Evolutionary conservation across 2,113 vertebrate species (phyloP).

Genomic region (Cairina moschata): DNA sequence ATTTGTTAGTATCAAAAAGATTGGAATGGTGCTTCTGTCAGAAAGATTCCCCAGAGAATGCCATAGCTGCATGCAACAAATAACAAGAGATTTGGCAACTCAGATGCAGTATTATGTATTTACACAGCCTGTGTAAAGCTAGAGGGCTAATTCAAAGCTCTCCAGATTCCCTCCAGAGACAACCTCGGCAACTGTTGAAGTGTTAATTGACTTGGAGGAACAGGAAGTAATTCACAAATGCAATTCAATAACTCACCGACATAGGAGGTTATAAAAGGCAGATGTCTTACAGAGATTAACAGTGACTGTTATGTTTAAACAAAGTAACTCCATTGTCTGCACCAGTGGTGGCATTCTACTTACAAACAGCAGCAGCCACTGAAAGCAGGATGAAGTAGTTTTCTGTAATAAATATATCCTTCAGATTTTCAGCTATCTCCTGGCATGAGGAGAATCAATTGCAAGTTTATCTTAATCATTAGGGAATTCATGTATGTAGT

Average conservation of each 20-base stretch:
- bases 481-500: background rate
- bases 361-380: background rate
- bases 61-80: background rate
- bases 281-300: background rate
- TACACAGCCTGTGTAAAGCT: background rate
- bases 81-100: background rate
- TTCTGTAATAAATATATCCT: background rate
- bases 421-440: background rate
- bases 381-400: background rate
- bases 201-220: slow-evolving; percentile 8
- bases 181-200: background rate
- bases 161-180: background rate
- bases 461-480: background rate
- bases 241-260: background rate
- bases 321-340: background rate
- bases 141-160: background rate
- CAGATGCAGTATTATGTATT: background rate
- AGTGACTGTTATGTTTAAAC: background rate
- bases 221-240: background rate
- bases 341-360: background rate
- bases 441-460: background rate
- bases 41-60: background rate
- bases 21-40: background rate
- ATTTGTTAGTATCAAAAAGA: slow-evolving; percentile 28
- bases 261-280: background rate